Percentiles rank a stretch among this genome's conserved stretches.
Conservation (phyloP, 2,888 invertebrate species). For the Hypsopygia costalis region DNA sequence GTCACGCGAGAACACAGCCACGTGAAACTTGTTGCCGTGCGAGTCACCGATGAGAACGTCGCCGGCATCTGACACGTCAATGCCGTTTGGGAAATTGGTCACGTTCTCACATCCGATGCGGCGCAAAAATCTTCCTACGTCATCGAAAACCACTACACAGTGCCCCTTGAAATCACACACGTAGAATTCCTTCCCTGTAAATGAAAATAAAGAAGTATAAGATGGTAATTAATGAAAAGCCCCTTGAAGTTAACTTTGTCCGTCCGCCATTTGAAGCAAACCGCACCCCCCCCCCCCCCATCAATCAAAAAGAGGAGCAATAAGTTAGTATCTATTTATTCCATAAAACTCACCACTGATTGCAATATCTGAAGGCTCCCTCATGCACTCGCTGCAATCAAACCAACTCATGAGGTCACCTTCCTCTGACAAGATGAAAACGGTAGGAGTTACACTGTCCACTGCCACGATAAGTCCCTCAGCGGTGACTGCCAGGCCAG, state of each 20-base stretch:
- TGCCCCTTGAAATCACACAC: constrained; percentile 99
- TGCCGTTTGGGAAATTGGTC: constrained; percentile 98
- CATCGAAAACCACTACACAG: constrained; percentile 97
- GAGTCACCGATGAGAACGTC: constrained; percentile 98
- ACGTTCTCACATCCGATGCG: constrained; percentile 97
- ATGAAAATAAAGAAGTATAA: too few relatives aligned
- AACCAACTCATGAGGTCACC: constrained; percentile 98
- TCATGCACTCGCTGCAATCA: constrained; percentile 98
- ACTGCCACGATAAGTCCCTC: constrained; percentile 97
- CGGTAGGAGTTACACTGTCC: constrained; percentile 97
- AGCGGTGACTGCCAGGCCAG: constrained; percentile 95
- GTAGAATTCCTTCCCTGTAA: constrained; percentile 93
- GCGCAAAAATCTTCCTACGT: constrained; percentile 94
- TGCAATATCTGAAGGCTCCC: constrained; percentile 98
- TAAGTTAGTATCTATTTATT: too few relatives aligned
- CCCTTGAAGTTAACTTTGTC: too few relatives aligned
- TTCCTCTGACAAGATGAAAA: constrained; percentile 95
- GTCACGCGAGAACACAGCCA: constrained; percentile 95
- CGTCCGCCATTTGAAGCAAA: too few relatives aligned
- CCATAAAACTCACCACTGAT: constrained; percentile 92
- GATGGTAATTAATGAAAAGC: too few relatives aligned
- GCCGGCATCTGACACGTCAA: constrained; percentile 98
- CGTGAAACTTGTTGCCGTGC: constrained; percentile 98
- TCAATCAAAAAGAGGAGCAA: too few relatives aligned
- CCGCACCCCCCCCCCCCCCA: too few relatives aligned